A percentile compares a stretch with the other conserved stretches of the same genome.
phyloP scores from a whole-genome alignment of 2,888 invertebrate genomes.

The Brachypalpus laphriformis region DNA sequence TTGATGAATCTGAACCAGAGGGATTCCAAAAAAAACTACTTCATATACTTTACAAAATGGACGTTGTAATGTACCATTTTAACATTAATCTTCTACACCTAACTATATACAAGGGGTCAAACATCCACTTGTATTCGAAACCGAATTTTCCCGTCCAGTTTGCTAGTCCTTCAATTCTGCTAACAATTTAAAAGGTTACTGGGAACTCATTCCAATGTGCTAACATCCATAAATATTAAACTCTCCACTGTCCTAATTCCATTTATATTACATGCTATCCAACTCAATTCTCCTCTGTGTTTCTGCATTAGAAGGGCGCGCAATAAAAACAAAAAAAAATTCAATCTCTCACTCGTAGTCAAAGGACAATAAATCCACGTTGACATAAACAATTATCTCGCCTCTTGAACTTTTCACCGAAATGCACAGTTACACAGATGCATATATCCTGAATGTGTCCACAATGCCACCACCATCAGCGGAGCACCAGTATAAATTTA shows the following conservation, averaged over 20 bases:
- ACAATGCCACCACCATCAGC: slow-evolving; percentile 15
- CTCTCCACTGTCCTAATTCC: slow-evolving; percentile 8
- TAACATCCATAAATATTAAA: slow-evolving; percentile 35
- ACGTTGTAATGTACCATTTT: too few relatives aligned
- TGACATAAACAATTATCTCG: slow-evolving; percentile 62
- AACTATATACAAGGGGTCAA: too few relatives aligned
- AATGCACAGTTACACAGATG: slow-evolving; percentile 31
- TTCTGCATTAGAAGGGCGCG: neutral
- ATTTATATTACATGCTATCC: slow-evolving; percentile 7
- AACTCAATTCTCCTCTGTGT: slow-evolving; percentile 7
- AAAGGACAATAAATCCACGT: slow-evolving; percentile 60
- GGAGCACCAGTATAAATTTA: slow-evolving; percentile 29
- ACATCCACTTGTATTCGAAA: too few relatives aligned
- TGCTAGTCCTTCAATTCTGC: too few relatives aligned
- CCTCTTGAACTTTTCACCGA: slow-evolving; percentile 56
- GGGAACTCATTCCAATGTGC: neutral
- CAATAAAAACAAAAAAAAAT: slow-evolving; percentile 2
- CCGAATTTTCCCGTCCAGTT: too few relatives aligned
- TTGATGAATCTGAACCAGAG: too few relatives aligned
- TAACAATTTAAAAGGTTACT: neutral
- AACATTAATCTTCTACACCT: too few relatives aligned
- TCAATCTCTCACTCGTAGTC: slow-evolving; percentile 5
- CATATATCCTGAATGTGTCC: slow-evolving; percentile 16
- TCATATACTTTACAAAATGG: too few relatives aligned
- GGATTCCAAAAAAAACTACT: too few relatives aligned